Evolutionary conservation across 2,888 invertebrate genomes (phyloP).

Genomic region (Cremastobaeus sp.): DNA sequence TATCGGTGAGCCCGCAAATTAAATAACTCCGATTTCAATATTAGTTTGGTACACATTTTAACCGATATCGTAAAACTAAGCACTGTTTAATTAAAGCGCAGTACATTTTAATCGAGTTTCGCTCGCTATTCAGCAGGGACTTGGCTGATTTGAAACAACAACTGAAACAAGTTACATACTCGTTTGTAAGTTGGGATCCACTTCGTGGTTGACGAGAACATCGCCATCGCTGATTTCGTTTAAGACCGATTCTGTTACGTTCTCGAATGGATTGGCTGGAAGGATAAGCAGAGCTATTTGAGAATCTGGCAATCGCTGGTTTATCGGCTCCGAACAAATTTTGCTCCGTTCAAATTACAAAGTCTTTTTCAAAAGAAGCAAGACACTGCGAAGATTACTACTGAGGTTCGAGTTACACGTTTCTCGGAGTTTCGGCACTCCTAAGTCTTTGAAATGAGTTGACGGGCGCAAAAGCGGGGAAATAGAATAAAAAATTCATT

Average conservation of each 20-base stretch:
- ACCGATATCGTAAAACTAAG: neutral
- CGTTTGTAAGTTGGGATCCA: constrained; percentile 81
- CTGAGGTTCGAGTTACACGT: constrained; percentile 38
- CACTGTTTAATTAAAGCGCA: constrained; percentile 7
- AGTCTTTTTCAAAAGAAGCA: constrained; percentile 47
- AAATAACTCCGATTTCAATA: neutral
- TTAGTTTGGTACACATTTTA: neutral
- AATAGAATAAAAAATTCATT: constrained; percentile 36
- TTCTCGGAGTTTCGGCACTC: constrained; percentile 42
- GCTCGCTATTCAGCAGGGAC: constrained; percentile 13
- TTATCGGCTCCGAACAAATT: constrained; percentile 35
- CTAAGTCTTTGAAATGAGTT: constrained; percentile 34
- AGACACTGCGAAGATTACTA: constrained; percentile 42
- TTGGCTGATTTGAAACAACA: constrained; percentile 27
- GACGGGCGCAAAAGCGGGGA: constrained; percentile 23
- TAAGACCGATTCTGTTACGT: constrained; percentile 80
- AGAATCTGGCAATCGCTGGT: constrained; percentile 39
- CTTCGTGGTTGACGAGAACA: constrained; percentile 80
- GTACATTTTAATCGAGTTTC: constrained; percentile 45
- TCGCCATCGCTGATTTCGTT: constrained; percentile 79
- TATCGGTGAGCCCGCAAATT: no score
- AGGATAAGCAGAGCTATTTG: constrained; percentile 44
- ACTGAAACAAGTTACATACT: constrained; percentile 77
- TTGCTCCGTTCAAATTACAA: constrained; percentile 42
- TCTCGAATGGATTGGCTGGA: constrained; percentile 75